Evolutionary conservation across 2,797 vertebrate genomes (phyloP), one percentile per base, ranked within the genome.

Genomic region (Acanthurus tractus): DNA sequence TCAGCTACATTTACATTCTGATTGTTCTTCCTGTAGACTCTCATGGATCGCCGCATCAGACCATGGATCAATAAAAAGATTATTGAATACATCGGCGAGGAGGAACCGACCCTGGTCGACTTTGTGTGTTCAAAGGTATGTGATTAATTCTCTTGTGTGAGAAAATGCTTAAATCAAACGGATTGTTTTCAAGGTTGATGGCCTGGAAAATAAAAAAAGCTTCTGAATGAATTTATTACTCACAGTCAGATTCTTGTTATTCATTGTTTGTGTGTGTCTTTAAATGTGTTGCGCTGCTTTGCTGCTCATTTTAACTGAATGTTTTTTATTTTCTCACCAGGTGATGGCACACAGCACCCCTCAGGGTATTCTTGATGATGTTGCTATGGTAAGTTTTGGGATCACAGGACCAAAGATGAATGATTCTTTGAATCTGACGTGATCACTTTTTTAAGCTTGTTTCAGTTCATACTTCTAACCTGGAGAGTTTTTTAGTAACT

Each of bases 21-120:
- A 15, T 59, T 49, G 12, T 56, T 22, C 29, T 1, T 42, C 83
- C 49, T 86, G 36, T 65, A 99, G 98, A 97, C 96, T 23, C 82
- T 99, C 87, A 99, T 99, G 98, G 98, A 99, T 86, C 96, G 97
- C 36, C 96, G 98, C 85, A 98, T 99, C 85, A 96, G 95, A 91
- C 98, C 98, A 0, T 99, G 98, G 98, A 99, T 99, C 88, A 99
- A 99, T 89, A 99, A 99, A 94, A 99, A 99, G 94, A 99, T 99
- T 76, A 99, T 99, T 86, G 98, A 99, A 90, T 99, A 99, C 92
- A 99, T 99, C 45, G 98, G 98, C 29, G 98, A 99, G 94, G 98
- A 99, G 90, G 98, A 99, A 91, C 95, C 98, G 65, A 99, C 98
- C 0, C 90, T 99, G 90, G 98, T 99, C 75, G 98, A 99, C 84